Evolutionary conservation across 2,888 invertebrate genomes (phyloP), one percentile per base, ranked within the genome.

Genomic region (Luperina nickerlii): DNA sequence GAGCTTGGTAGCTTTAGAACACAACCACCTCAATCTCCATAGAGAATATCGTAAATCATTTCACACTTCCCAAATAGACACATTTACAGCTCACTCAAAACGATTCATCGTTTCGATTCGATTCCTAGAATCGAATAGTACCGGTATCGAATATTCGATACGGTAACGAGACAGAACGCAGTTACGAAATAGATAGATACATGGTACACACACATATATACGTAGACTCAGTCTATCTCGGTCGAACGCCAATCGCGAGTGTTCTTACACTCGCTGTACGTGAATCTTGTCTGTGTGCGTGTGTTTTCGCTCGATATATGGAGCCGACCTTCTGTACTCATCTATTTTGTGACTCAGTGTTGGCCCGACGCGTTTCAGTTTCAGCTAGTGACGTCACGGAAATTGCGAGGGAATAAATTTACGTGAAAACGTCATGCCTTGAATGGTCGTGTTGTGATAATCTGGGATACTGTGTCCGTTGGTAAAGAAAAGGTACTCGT

Each of bases 331-430:
- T 81, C 62, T 74, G 45, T 27, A 6, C 4, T 18, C 42, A 15
- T 51, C 32, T 74, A 48, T 76, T 83, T 48, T 24, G 24, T 82
- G 76, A 27, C 48, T 38, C 83, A 51, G 68, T 76, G 62, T 81
- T 82, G 76, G 82, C 76, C 78, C 81, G 60, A 81, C 87, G 83
- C 71, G 86, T 89, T 90, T 84, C 86, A 84, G 88, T 87, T 88
- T 82, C 84, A 80, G 77, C 75, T 68, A 68, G 82, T 87, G 90
- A 90, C 85, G 90, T 87, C 89, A 88, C 89, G 90, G 91, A 91
- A 91, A 92, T 92, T 90, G 91, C 79, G 73, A 90, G 79, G 80
- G 89, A 90, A 90, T 90, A 91, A 89, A 92, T 92, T 90, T 88
- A 82, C 78, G 90, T 84, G 86, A 70, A 84, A 89, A 81, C 84